phyloP scores from a whole-genome alignment of 2,797 vertebrate genomes.

The Margarornis squamiger region DNA sequence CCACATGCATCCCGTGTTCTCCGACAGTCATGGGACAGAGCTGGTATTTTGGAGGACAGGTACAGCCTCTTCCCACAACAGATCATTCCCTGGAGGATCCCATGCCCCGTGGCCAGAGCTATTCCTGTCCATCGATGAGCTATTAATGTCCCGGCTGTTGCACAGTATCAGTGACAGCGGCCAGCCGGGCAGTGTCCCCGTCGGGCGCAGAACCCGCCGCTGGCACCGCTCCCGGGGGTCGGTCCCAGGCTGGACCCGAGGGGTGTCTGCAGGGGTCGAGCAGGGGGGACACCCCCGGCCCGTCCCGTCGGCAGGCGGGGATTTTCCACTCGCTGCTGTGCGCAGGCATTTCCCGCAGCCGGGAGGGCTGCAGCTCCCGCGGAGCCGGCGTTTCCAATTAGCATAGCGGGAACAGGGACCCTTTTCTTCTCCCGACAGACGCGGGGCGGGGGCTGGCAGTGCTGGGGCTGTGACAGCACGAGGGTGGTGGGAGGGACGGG shows the following conservation, averaged over 20 bases:
- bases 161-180: not conserved
- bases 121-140: not conserved
- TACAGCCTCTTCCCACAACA: not conserved
- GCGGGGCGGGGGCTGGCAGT: not conserved
- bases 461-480: not conserved
- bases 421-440: slow-evolving; percentile 17
- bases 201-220: not conserved
- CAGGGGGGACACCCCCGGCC: not conserved
- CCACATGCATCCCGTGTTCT: accelerated
- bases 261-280: not conserved
- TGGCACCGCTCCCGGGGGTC: not conserved
- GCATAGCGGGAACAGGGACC: slow-evolving; percentile 26
- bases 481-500: not conserved
- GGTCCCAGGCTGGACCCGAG: not conserved
- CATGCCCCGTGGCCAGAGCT: not conserved
- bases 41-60: not conserved
- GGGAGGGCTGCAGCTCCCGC: not conserved
- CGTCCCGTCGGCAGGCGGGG: not conserved
- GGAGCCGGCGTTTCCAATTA: not conserved
- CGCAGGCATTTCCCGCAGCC: not conserved
- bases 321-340: not conserved
- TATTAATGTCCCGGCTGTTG: not conserved
- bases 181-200: not conserved
- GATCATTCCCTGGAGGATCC: not conserved
- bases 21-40: accelerated